Evolutionary conservation across 2,888 invertebrate genomes (phyloP).

Genomic region (Congeria kusceri): DNA sequence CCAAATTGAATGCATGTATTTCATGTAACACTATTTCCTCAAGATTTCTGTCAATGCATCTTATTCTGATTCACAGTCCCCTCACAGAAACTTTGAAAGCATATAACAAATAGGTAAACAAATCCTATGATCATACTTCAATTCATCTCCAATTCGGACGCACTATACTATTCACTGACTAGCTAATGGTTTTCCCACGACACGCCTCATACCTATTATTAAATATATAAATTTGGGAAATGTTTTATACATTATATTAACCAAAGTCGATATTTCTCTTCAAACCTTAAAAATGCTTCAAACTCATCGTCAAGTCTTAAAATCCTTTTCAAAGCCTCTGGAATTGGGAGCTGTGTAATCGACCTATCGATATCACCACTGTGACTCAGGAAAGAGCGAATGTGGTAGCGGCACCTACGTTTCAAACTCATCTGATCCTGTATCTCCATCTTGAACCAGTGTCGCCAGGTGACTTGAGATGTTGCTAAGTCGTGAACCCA

Average conservation of each 20-base stretch:
- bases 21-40: too few relatives aligned
- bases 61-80: too few relatives aligned
- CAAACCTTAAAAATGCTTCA: conserved; percentile 30
- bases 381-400: conserved; percentile 24
- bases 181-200: too few relatives aligned
- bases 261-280: not conserved
- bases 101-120: too few relatives aligned
- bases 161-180: too few relatives aligned
- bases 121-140: too few relatives aligned
- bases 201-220: too few relatives aligned
- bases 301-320: conserved; percentile 43
- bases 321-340: conserved; percentile 31
- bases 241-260: not conserved
- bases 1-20: too few relatives aligned
- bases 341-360: conserved; percentile 39
- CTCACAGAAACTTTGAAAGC: too few relatives aligned
- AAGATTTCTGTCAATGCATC: too few relatives aligned
- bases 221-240: too few relatives aligned
- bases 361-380: conserved; percentile 35
- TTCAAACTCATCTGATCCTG: conserved; percentile 35
- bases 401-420: conserved; percentile 37
- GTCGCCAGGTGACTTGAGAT: conserved; percentile 14
- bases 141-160: too few relatives aligned
- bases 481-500: conserved; percentile 11
- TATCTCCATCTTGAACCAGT: conserved; percentile 44